phyloP scores from a whole-genome alignment of 2,888 invertebrate species.

The Cataglyphis cursor region DNA sequence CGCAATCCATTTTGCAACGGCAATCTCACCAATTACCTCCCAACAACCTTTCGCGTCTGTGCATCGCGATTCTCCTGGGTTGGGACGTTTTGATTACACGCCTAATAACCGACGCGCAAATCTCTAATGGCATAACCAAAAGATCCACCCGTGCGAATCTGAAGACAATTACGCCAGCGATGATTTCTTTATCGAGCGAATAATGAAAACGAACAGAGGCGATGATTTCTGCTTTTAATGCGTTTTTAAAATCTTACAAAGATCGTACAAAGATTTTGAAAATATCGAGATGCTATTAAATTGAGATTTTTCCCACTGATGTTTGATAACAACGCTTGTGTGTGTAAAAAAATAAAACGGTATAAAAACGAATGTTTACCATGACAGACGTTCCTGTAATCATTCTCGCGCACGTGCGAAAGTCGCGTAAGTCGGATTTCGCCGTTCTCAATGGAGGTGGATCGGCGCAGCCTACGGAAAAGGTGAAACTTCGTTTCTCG shows the following conservation, averaged over 20 bases:
- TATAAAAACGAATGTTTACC: slow-evolving; percentile 44
- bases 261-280: neutral
- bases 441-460: slow-evolving; percentile 50
- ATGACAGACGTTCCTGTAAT: slow-evolving; percentile 54
- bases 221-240: neutral
- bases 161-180: slow-evolving; percentile 29
- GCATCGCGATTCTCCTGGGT: slow-evolving; percentile 19
- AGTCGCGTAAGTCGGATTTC: slow-evolving; percentile 68
- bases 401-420: slow-evolving; percentile 69
- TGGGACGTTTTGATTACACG: slow-evolving; percentile 48
- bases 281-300: slow-evolving; percentile 4
- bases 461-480: slow-evolving; percentile 46
- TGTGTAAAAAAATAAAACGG: slow-evolving; percentile 20
- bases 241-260: neutral
- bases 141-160: slow-evolving; percentile 33
- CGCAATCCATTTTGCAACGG: slow-evolving; percentile 47
- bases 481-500: slow-evolving; percentile 69
- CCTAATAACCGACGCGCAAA: slow-evolving; percentile 39
- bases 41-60: slow-evolving; percentile 45
- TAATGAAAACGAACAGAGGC: neutral
- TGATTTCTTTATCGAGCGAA: slow-evolving; percentile 6
- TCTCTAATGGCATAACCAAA: neutral
- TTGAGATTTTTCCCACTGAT: slow-evolving; percentile 6
- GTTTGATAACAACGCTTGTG: neutral
- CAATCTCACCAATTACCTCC: slow-evolving; percentile 45